These are phyloP conservation scores for Notolepis coatsorum DNA, from an alignment of 2,797 vertebrate species.

Conservation along the genomic window DNA sequence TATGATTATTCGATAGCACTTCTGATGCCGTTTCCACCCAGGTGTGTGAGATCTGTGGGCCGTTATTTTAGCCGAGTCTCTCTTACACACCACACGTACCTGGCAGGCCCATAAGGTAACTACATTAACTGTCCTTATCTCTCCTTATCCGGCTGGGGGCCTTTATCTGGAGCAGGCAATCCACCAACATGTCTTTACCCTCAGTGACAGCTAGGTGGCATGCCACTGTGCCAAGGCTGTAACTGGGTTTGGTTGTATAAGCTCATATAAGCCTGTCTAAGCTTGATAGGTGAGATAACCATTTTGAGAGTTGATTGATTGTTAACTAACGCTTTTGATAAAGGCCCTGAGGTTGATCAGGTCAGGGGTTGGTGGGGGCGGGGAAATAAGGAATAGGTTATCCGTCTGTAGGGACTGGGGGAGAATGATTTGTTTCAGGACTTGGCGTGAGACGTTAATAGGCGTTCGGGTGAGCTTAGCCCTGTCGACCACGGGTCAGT, in stretches of 20 bases:
- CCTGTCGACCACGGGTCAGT: constrained; percentile 4
- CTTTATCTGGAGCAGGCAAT: constrained; percentile 40
- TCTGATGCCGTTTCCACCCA: constrained; percentile 11
- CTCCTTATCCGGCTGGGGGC: constrained; percentile 46
- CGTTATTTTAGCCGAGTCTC: constrained; percentile 25
- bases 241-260: constrained; percentile 23
- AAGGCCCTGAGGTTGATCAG: constrained; percentile 29
- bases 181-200: constrained; percentile 35
- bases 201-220: constrained; percentile 37
- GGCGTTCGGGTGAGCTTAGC: not conserved
- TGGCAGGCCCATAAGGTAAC: constrained; percentile 19
- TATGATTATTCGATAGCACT: constrained; percentile 7
- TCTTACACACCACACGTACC: constrained; percentile 23
- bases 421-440: not conserved
- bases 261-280: constrained; percentile 29
- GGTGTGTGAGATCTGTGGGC: constrained; percentile 23
- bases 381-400: constrained; percentile 8
- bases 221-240: constrained; percentile 26
- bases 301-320: constrained; percentile 21
- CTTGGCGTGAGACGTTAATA: not conserved
- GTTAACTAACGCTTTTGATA: constrained; percentile 26
- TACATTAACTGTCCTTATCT: constrained; percentile 42
- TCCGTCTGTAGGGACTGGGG: constrained; percentile 1
- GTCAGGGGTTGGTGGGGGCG: constrained; percentile 12
- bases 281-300: constrained; percentile 20